Evolutionary conservation across 2,797 vertebrate species (phyloP).

Genomic region (Huso huso): DNA sequence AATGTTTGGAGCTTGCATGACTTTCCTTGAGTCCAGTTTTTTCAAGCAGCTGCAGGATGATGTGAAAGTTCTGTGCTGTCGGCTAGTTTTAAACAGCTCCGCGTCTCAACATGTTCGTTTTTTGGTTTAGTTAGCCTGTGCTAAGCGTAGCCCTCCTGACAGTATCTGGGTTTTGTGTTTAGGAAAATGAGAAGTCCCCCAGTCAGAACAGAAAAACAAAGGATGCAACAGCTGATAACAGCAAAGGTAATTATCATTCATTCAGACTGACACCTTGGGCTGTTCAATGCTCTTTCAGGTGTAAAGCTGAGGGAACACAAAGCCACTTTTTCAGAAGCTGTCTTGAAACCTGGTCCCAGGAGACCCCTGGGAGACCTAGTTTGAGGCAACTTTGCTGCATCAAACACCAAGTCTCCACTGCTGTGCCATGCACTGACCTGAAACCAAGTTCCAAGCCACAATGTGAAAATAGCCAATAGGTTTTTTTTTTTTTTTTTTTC

Average conservation of each 20-base stretch:
- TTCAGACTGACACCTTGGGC: no score
- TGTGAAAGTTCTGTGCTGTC: no score
- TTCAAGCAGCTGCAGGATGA: background rate
- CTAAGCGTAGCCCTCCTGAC: background rate
- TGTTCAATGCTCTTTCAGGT: no score
- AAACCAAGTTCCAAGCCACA: no score
- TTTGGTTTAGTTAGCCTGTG: background rate
- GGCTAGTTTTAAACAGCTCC: slow-evolving; percentile 5
- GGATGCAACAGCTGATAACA: slow-evolving; percentile 88
- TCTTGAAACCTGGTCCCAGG: no score
- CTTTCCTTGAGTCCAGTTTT: slow-evolving; percentile 3
- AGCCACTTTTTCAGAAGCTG: no score
- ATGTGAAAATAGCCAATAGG: background rate
- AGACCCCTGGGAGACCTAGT: no score
- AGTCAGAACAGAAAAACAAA: slow-evolving; percentile 97
- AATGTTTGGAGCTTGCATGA: slow-evolving; percentile 11
- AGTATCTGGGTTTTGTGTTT: slow-evolving; percentile 15
- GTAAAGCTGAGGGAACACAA: no score
- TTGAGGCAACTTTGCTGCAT: no score
- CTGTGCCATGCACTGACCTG: no score
- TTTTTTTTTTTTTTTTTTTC: background rate
- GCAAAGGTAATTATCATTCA: slow-evolving; percentile 71
- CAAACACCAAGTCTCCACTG: no score
- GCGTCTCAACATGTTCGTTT: slow-evolving; percentile 7
- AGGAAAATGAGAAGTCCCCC: slow-evolving; percentile 97